These are phyloP conservation scores for Minunthozetes semirufus DNA, from an alignment of 2,888 invertebrate species.

Conservation along the genomic window DNA sequence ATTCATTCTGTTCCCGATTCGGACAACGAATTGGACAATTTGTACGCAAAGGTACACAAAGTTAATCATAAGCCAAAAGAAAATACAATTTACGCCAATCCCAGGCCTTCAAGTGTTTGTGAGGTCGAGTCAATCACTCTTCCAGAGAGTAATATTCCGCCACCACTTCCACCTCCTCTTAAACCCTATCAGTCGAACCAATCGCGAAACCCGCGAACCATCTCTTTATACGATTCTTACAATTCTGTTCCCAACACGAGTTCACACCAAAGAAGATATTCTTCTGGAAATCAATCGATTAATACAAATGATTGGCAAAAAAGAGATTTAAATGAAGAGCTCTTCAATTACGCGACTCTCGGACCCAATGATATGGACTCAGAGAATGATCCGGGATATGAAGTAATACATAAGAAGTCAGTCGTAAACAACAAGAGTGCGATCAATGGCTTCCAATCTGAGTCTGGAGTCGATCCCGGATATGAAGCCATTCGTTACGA, in stretches of 20 bases:
- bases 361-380: slow-evolving; percentile 1
- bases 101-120: slow-evolving; percentile 13
- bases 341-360: background rate
- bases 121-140: background rate
- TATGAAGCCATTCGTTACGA: slow-evolving; percentile 35
- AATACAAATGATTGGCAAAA: background rate
- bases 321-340: background rate
- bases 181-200: slow-evolving; percentile 11
- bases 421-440: background rate
- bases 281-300: slow-evolving; percentile 3
- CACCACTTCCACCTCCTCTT: slow-evolving; percentile 37
- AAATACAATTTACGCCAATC: background rate
- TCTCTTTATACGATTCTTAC: slow-evolving; percentile 30
- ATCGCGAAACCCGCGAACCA: slow-evolving; percentile 13
- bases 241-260: background rate
- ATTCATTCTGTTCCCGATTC: background rate
- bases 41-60: slow-evolving; percentile 35
- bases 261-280: slow-evolving; percentile 30
- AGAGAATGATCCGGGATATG: slow-evolving; percentile 35
- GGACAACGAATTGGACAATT: slow-evolving; percentile 20
- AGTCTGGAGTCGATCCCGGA: slow-evolving; percentile 24
- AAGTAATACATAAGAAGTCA: background rate
- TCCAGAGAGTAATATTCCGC: slow-evolving; percentile 28
- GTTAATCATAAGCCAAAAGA: background rate
- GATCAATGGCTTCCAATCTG: background rate